Evolutionary conservation across 2,888 invertebrate genomes (phyloP), one percentile per base, ranked within the genome.

Genomic region (Brachypterus glaber): DNA sequence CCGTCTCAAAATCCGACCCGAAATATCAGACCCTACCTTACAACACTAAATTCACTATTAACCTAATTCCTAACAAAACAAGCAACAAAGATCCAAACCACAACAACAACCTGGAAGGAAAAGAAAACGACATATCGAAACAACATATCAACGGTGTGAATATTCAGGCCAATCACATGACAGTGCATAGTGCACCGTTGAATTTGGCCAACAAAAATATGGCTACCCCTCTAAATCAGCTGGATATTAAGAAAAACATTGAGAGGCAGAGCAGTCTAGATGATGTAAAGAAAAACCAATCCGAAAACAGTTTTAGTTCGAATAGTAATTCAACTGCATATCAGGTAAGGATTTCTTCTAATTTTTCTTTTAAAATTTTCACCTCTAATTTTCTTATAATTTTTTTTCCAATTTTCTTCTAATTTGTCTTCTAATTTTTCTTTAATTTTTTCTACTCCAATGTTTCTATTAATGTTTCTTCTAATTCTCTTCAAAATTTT

Each of bases 1-100:
- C 77, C 42, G 77, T 84, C 16, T 85, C 81, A 56, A 89, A 89
- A 63, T 82, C 82, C 38, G 89, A 91, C 64, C 88, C 83, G 27
- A 93, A 88, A 67, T 91, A 87, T 70, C 90, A 91, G 71, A 89
- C 89, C 17, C 70, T 91, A 66, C 90, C 91, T 52, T 86, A 88
- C 68, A 91, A 82, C 61, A 87, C 84, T 24, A 91, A 88, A 66
- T 86, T 87, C 62, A 78, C 81, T 11, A 68, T 79, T 13, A 71
- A 77, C 64, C 67, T 72, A 40, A 60, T 71, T 45, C 55, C 67
- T 4, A 58, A 54, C 60, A 39, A 63, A 57, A 45, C 50, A 37
- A 41, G 37, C 11, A 48, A 51, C 29, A 45, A 57, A 55, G 43
- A 62, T 53, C 45, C 43, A 35, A 42, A 58, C 55, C 43, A 57